phyloP scores from a whole-genome alignment of 2,797 vertebrate genomes.

The Rachycentron canadum region DNA sequence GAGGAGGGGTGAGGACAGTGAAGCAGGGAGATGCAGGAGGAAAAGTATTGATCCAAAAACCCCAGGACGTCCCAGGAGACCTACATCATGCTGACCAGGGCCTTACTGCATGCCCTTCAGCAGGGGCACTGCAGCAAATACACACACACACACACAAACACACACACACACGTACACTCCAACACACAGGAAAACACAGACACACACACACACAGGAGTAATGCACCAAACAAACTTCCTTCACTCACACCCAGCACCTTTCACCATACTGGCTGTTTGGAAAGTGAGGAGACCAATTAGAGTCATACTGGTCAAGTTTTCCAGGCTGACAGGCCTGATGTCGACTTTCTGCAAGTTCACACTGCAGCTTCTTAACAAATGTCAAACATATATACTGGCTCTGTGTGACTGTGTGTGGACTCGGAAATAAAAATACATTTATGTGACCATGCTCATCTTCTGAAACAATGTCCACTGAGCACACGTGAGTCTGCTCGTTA shows the following conservation, averaged over 20 bases:
- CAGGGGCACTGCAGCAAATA: slow-evolving; percentile 80
- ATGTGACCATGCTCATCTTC: not conserved
- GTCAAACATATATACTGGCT: slow-evolving; percentile 10
- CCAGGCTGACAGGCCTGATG: slow-evolving; percentile 1
- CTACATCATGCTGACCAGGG: slow-evolving; percentile 81
- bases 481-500: not conserved
- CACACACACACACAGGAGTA: slow-evolving; percentile 40
- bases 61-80: slow-evolving; percentile 69
- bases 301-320: slow-evolving; percentile 44
- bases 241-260: slow-evolving; percentile 35
- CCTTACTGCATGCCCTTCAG: slow-evolving; percentile 79
- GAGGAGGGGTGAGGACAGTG: slow-evolving; percentile 61
- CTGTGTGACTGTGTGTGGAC: not conserved
- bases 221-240: slow-evolving; percentile 65
- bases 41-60: slow-evolving; percentile 77
- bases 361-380: slow-evolving; percentile 17
- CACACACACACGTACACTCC: slow-evolving; percentile 22
- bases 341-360: slow-evolving; percentile 40
- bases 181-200: slow-evolving; percentile 11
- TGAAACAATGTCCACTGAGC: not conserved
- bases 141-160: slow-evolving; percentile 45
- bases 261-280: slow-evolving; percentile 10
- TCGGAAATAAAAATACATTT: not conserved
- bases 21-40: slow-evolving; percentile 67
- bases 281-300: slow-evolving; percentile 11